Base-by-base conservation (phyloP, 2,113 vertebrate species). In the Lota lota region DNA sequence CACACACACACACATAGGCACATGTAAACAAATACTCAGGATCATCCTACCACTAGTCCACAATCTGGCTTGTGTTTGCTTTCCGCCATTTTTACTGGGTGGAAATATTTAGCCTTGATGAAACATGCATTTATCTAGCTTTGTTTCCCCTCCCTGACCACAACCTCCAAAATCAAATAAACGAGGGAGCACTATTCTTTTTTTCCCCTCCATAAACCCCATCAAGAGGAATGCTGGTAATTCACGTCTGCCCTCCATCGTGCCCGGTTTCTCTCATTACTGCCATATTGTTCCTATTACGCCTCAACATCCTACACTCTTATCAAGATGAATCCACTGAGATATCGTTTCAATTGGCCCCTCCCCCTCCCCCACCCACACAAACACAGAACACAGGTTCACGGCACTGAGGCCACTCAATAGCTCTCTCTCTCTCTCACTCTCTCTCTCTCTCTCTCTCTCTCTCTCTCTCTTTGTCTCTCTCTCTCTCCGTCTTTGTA, bases 131-230 rank as follows among this genome's bases (percentile, higher is more conserved):
- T 90, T 91, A 88, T 88, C 81, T 77, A 64, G 67, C 64, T 67
- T 77, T 78, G 4, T 79, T 82, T 20, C 68, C 79, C 67, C 72
- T 80, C 67, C 72, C 61, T 56, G 71, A 88, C 85, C 80, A 75
- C 85, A 91, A 80, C 77, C 85, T 80, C 83, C 83, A 85, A 89
- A 89, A 90, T 89, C 87, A 91, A 90, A 89, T 90, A 89, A 88
- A 88, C 70, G 74, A 86, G 83, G 81, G 70, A 85, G 81, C 84
- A 63, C 74, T 81, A 80, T 83, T 88, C 88, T 86, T 81, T 83
- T 81, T 69, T 66, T 72, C 77, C 57, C 63, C 74, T 88, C 85
- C 81, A 88, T 89, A 88, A 89, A 88, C 70, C 78, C 84, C 80
- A 86, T 88, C 84, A 85, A 80, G 85, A 87, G 85, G 80, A 85